Evolutionary conservation across 2,888 invertebrate species (phyloP).

Genomic region (Drosophila lacicola): DNA sequence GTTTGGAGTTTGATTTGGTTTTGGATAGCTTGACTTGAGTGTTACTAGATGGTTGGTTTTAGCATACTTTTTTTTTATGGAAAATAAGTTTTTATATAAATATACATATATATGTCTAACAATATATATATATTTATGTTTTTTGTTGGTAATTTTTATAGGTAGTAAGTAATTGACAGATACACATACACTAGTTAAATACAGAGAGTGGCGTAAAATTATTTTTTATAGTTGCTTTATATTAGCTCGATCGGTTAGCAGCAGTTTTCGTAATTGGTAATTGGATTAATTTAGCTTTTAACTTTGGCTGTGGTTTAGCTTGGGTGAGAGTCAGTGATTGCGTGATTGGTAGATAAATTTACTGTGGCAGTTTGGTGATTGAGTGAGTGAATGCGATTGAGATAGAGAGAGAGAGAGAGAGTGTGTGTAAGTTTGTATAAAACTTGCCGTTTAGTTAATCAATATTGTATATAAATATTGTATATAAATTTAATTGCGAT

Average conservation of each 20-base stretch:
- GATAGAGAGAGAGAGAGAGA: constrained; percentile 41
- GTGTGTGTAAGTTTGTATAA: constrained; percentile 57
- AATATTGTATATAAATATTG: constrained; percentile 15
- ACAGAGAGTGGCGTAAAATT: constrained; percentile 53
- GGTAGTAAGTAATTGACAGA: constrained; percentile 28
- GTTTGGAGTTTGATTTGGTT: constrained; percentile 7
- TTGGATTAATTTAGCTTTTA: constrained; percentile 42
- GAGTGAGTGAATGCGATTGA: constrained; percentile 40
- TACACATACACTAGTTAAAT: constrained; percentile 65
- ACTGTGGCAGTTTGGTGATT: constrained; percentile 51
- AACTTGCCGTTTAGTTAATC: constrained; percentile 49
- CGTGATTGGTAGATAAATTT: constrained; percentile 69
- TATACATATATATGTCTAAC: constrained; percentile 16
- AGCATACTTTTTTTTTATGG: constrained; percentile 24
- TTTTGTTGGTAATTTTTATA: constrained; percentile 22
- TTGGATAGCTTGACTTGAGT: constrained; percentile 44
- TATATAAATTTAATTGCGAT: constrained; percentile 32
- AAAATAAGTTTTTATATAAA: constrained; percentile 22
- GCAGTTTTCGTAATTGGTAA: constrained; percentile 26
- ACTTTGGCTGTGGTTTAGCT: constrained; percentile 47
- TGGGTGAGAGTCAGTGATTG: constrained; percentile 63
- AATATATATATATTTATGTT: no score
- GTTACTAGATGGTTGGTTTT: constrained; percentile 30
- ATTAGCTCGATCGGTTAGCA: constrained; percentile 59
- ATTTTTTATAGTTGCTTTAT: constrained; percentile 65